Evolutionary conservation across 35 echinoderm and acorn worm species (phyloP).

Genomic region (Holothuria glaberrima): DNA sequence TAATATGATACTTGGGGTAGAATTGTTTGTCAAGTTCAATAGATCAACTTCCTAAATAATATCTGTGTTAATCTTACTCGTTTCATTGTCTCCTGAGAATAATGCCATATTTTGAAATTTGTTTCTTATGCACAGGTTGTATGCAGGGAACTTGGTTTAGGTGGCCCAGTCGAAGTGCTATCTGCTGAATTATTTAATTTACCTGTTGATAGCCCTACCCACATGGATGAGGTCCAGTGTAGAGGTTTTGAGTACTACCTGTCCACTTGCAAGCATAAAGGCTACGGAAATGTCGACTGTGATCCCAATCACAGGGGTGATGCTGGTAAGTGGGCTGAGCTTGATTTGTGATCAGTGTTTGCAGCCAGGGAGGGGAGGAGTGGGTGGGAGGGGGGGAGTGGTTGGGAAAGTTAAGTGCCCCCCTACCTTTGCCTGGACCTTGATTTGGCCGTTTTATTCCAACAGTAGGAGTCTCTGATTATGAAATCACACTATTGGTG

Average conservation of each 20-base stretch:
- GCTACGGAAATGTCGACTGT: constrained; percentile 45
- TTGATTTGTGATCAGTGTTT: no score
- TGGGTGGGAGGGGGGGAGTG: no score
- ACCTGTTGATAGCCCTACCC: constrained; percentile 53
- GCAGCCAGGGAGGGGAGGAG: no score
- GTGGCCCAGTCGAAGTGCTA: constrained; percentile 12
- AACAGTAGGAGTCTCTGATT: no score
- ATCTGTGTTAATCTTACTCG: no score
- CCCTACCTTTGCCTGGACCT: background rate
- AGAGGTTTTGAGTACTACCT: constrained; percentile 80
- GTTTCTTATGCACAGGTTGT: constrained; percentile 66
- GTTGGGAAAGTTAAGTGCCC: no score
- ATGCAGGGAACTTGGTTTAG: constrained; percentile 84
- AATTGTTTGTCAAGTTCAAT: no score
- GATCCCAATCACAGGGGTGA: constrained; percentile 41
- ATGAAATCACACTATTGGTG: no score
- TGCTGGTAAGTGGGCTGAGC: constrained; percentile 62
- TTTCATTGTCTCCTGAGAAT: no score
- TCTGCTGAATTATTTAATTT: constrained; percentile 19
- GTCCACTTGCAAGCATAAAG: constrained; percentile 59
- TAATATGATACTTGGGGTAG: no score
- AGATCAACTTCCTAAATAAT: no score
- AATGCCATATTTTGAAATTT: background rate
- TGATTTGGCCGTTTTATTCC: background rate
- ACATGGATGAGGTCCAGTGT: constrained; percentile 76